Evolutionary conservation across 2,888 invertebrate genomes (phyloP), one percentile per base, ranked within the genome.

Genomic region (Merodon equestris): DNA sequence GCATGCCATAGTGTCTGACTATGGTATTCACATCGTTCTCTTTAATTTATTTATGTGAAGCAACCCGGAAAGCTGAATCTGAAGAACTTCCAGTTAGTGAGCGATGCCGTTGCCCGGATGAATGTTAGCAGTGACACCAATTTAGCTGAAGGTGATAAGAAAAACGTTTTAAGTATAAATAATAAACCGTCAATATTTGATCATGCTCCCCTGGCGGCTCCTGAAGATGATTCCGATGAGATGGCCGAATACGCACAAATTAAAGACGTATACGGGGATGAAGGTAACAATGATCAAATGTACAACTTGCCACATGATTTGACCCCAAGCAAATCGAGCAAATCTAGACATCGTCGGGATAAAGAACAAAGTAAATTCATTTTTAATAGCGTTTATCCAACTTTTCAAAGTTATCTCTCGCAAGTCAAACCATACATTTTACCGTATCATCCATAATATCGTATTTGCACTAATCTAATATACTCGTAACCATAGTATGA

Each of bases 1-100:
- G n/a, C n/a, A n/a, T n/a, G n/a, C n/a, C n/a, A n/a, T n/a, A n/a
- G n/a, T n/a, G n/a, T n/a, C n/a, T n/a, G n/a, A n/a, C n/a, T n/a
- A n/a, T n/a, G n/a, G n/a, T n/a, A n/a, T n/a, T n/a, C n/a, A n/a
- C n/a, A n/a, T n/a, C n/a, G 12, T 34, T 63, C 27, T 51, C 19
- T 64, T 51, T 42, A 18, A 48, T 5, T 86, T 86, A 27, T 87
- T n/a, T n/a, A n/a, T n/a, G n/a, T n/a, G n/a, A n/a, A 94, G 92
- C 95, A 96, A 92, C 96, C 96, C 13, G 96, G 96, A 70, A 96
- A 96, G 90, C 89, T 97, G 86, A 96, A 97, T 87, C 91, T 96
- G 91, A 95, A 95, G 88, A 96, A 96, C 88, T 97, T 94, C 88
- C 94, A 95, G 54, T 93, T 96, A 89, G 96, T 97, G 74, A 95